Evolutionary conservation across 2,797 vertebrate species (phyloP).

Genomic region (Sandelia bainsii): DNA sequence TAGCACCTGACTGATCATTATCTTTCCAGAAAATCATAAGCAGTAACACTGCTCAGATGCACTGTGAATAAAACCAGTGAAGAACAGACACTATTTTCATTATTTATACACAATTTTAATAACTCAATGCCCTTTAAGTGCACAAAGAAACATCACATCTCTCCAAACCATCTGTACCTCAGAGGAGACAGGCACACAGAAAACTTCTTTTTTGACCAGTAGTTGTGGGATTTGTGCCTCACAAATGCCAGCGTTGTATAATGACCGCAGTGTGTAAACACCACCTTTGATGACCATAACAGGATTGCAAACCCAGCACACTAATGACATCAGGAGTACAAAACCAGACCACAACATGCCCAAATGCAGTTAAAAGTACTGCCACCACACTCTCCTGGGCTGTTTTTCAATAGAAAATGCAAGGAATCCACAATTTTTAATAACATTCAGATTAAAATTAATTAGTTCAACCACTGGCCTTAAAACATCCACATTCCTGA

Average conservation of each 20-base stretch:
- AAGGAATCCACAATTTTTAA: constrained; percentile 81
- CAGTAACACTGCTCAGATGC: neutral
- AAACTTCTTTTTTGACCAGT: constrained; percentile 1
- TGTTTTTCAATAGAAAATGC: constrained; percentile 65
- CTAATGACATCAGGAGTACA: constrained; percentile 50
- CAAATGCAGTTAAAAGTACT: constrained; percentile 66
- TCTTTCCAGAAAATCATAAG: constrained; percentile 21
- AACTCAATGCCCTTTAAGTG: neutral
- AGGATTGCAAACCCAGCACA: constrained; percentile 34
- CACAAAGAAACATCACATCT: constrained; percentile 15
- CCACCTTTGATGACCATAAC: constrained; percentile 42
- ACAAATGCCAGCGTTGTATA: constrained; percentile 11
- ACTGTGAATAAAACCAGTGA: neutral
- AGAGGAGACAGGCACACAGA: neutral
- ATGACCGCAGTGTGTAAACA: constrained; percentile 16
- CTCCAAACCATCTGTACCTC: neutral
- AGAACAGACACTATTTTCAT: constrained; percentile 6
- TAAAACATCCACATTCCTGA: constrained; percentile 82
- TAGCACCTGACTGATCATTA: constrained; percentile 27
- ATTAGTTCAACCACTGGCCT: constrained; percentile 84
- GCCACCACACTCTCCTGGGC: constrained; percentile 61
- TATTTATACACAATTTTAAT: neutral
- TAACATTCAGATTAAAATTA: constrained; percentile 84
- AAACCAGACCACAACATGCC: constrained; percentile 61
- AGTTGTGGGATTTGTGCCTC: neutral